A percentile compares a stretch with the other conserved stretches of the same genome.
Conservation (phyloP, 2,113 vertebrate species). For the Chlamydotis undulata region DNA sequence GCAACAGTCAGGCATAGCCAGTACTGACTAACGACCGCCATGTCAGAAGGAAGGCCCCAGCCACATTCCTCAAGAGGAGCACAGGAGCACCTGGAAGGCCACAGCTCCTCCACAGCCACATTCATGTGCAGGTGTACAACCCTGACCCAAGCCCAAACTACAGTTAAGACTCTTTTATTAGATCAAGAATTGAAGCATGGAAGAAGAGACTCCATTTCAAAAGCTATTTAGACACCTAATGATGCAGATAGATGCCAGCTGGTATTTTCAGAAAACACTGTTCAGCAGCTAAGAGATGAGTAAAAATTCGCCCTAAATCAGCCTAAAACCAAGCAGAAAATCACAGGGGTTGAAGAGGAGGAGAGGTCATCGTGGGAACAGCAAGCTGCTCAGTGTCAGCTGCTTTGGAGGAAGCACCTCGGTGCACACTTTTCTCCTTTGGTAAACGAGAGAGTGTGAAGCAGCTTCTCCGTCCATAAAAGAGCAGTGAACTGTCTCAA, state of each 20-base stretch:
- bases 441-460: background rate
- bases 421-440: background rate
- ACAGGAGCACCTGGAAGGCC: background rate
- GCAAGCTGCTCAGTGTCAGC: background rate
- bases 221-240: background rate
- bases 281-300: background rate
- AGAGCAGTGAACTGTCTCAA: background rate
- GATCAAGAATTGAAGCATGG: background rate
- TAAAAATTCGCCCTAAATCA: background rate
- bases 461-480: background rate
- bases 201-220: background rate
- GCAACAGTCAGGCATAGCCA: background rate
- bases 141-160: background rate
- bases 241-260: background rate
- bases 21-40: background rate
- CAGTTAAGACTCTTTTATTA: background rate
- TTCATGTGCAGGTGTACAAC: background rate
- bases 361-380: background rate
- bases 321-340: background rate
- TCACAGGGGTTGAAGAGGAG: background rate
- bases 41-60: background rate
- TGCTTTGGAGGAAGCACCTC: background rate
- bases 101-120: background rate
- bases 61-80: background rate
- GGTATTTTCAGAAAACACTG: constrained; percentile 4